Evolutionary conservation across 2,113 vertebrate species (phyloP), one percentile per base, ranked within the genome.

Genomic region (Nymphicus hollandicus): DNA sequence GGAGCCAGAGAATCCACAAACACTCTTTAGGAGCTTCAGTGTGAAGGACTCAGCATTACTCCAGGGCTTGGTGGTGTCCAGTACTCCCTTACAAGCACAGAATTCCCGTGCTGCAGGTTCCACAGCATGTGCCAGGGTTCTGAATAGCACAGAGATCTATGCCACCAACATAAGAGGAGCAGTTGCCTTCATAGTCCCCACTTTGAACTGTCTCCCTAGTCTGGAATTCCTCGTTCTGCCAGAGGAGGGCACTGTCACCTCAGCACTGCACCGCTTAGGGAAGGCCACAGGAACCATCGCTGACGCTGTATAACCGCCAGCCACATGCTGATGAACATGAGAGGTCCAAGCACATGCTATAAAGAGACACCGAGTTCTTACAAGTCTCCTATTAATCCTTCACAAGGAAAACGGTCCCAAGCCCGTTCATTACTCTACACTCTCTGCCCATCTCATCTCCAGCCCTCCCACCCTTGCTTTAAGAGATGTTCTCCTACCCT

Each of bases 171-270:
- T 2, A 6, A 37, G 8, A 70, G 31, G 31, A 53, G 58, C n/a
- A 39, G 37, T 3, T 35, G 46, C 37, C n/a, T 81, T 17, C 12
- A 2, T 0, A 43, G 37, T 13, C 15, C 23, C 23, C 4, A 6
- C 17, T 68, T 31, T 3, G 31, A 58, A 8, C 15, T 2, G 11
- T 14, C 20, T 41, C 22, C 61, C 0, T 0, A 56, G 52, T 5
- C 58, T 77, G 8, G 1, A 41, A 22, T 61, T 56, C 55, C 63
- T 41, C 22, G 0, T n/a, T 81, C 17, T 55, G 60, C 89, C 96
- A 74, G 72, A 58, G 71, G 96, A 83, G 68, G 95, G 94, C 94
- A 70, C 87, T 64, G 37, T 80, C 49, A 33, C 35, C 86, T 39
- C 87, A 81, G 4, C 8, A 22, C 37, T 56, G 11, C n/a, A 11